Conservation (phyloP, 2,888 invertebrate species). For the Drosophila buzzatii region DNA sequence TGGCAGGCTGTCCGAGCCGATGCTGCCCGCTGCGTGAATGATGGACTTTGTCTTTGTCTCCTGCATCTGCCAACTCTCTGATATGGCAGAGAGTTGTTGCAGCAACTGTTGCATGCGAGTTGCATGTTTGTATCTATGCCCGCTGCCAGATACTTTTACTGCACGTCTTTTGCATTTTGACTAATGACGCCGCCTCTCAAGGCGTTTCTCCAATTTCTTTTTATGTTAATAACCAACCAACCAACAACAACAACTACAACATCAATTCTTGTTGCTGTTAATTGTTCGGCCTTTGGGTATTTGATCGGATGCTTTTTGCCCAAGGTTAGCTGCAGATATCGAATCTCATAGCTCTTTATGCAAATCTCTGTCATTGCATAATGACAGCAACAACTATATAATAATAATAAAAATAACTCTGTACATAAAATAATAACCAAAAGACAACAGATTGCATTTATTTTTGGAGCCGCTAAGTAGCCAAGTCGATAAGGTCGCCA, state of each 20-base stretch:
- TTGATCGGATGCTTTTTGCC: conserved; percentile 33
- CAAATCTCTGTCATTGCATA: conserved; percentile 60
- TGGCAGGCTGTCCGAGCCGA: conserved; percentile 36
- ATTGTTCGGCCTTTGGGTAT: conserved; percentile 33
- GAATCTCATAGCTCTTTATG: conserved; percentile 52
- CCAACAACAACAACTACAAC: conserved; percentile 11
- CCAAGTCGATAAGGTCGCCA: conserved; percentile 78
- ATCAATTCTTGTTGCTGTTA: conserved; percentile 48
- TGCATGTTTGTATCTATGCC: conserved; percentile 78
- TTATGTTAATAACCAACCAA: conserved; percentile 68
- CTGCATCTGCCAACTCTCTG: conserved; percentile 64
- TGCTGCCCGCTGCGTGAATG: conserved; percentile 83
- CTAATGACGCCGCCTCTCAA: conserved; percentile 71
- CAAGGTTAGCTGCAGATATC: conserved; percentile 49
- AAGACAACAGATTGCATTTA: conserved; percentile 67
- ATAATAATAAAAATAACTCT: conserved; percentile 5
- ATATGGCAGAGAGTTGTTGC: conserved; percentile 38
- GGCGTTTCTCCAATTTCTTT: conserved; percentile 66
- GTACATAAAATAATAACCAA: conserved; percentile 50
- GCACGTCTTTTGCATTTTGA: conserved; percentile 72
- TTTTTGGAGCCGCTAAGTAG: conserved; percentile 83
- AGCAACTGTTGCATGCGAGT: conserved; percentile 47
- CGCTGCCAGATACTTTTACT: conserved; percentile 80
- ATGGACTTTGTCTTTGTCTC: conserved; percentile 79
- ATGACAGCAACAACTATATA: conserved; percentile 9